These are phyloP conservation scores for Hyperoplus immaculatus DNA, from an alignment of 2,797 vertebrate genomes.

Conservation along the genomic window DNA sequence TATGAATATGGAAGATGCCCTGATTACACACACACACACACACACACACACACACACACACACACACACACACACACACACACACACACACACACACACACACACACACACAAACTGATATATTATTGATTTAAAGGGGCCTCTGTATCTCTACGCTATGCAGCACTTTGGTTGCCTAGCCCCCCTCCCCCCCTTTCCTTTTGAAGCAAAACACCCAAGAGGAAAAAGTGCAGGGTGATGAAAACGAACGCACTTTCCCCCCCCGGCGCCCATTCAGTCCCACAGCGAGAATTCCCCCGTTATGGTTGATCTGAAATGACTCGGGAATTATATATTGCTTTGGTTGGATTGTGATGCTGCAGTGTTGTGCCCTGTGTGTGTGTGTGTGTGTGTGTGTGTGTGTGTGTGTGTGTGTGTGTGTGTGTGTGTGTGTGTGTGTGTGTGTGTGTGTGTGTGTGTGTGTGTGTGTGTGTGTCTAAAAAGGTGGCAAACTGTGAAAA, in stretches of 20 bases:
- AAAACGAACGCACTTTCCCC: slow-evolving; percentile 30
- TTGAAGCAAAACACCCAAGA: slow-evolving; percentile 20
- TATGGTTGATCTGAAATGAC: slow-evolving; percentile 24
- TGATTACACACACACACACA: slow-evolving; percentile 37
- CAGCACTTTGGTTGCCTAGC: slow-evolving; percentile 41
- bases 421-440: too few relatives aligned
- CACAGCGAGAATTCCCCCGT: slow-evolving; percentile 11
- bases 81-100: too few relatives aligned
- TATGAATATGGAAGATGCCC: slow-evolving; percentile 65
- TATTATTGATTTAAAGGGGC: slow-evolving; percentile 67
- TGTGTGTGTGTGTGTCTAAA: too few relatives aligned
- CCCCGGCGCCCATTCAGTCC: slow-evolving; percentile 10
- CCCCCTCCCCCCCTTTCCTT: slow-evolving; percentile 10
- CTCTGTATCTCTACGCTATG: slow-evolving; percentile 39
- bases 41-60: too few relatives aligned
- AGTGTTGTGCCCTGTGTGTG: slow-evolving; percentile 14
- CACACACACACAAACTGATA: too few relatives aligned
- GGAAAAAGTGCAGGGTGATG: slow-evolving; percentile 33
- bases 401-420: too few relatives aligned
- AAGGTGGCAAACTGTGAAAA: slow-evolving; percentile 26
- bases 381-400: too few relatives aligned
- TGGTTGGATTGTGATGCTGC: slow-evolving; percentile 14
- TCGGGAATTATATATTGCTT: slow-evolving; percentile 9
- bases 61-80: too few relatives aligned
- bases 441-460: too few relatives aligned